Evolutionary conservation across 53 echinoderm and acorn worm species (phyloP), one percentile per base, ranked within the genome.

Genomic region (Patiria pectinifera): DNA sequence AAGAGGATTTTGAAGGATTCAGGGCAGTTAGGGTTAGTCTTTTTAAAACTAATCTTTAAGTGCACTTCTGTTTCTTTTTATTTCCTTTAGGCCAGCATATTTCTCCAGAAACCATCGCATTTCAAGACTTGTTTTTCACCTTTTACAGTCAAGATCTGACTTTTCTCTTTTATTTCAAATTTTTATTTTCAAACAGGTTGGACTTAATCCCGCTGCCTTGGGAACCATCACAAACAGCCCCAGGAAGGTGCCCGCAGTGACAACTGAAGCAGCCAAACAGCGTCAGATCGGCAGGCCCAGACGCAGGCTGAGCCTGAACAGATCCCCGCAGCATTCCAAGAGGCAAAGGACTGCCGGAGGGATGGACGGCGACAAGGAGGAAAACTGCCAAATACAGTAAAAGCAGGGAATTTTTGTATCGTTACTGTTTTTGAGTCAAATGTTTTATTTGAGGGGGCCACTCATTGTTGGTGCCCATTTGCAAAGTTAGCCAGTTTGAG

Each of bases 151-250:
- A 53, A 53, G 53, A 24, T n/a, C 24, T 24, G 24, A 22, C 24
- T 3, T 74, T 74, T n/a, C 4, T 5, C 74, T 24, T 23, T n/a
- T 74, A 23, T 74, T 74, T n/a, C 24, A 21, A 2, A 21, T 23
- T 74, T 24, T 6, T 6, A 18, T 14, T 70, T 4, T 19, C 4
- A 85, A 2, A 35, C 35, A 85, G 85, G 15, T 23, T 85, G 85
- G 85, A 12, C 48, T 49, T 58, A 43, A 86, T 49, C 92, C 85
- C 2, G 44, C 84, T 12, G 91, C 94, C 22, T 78, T 94, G 15
- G 76, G 49, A 12, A 94, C 94, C 62, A 91, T 94, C 48, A 94
- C 94, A 47, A 94, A 94, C 69, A 94, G 94, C 76, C 94, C 94
- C 19, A 76, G 89, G 60, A 94, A 85, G 89, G 70, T 74, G 16